A percentile compares a stretch with the other conserved stretches of the same genome.
Evolutionary conservation across 2,113 vertebrate species (phyloP).

Genomic region (Mugil cephalus): DNA sequence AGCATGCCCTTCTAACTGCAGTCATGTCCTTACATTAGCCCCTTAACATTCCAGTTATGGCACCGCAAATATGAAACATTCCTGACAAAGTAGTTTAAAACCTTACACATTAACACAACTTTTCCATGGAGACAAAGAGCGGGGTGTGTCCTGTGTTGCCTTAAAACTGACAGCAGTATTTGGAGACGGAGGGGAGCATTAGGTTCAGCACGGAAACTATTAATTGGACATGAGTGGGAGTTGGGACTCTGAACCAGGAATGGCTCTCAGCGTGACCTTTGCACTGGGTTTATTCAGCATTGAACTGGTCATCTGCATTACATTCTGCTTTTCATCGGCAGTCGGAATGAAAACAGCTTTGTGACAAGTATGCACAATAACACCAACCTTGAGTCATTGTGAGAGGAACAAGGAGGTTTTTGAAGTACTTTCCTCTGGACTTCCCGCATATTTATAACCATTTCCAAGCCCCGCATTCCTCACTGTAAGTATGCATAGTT

Average conservation of each 20-base stretch:
- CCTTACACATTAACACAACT: constrained; percentile 36
- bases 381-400: not conserved
- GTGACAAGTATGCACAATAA: not conserved
- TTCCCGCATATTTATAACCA: not conserved
- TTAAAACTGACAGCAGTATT: constrained; percentile 41
- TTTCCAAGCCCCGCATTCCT: constrained; percentile 19
- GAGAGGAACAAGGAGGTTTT: constrained; percentile 10
- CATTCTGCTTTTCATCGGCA: not conserved
- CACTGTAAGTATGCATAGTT: not conserved
- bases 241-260: constrained; percentile 23
- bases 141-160: constrained; percentile 39
- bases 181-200: constrained; percentile 20
- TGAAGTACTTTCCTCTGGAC: constrained; percentile 9
- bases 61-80: constrained; percentile 11
- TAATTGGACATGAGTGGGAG: constrained; percentile 26
- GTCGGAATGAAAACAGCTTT: not conserved
- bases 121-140: constrained; percentile 31
- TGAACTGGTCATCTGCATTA: constrained; percentile 3
- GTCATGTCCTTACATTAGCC: constrained; percentile 16
- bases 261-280: constrained; percentile 20
- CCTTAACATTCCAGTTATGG: constrained; percentile 20
- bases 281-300: not conserved
- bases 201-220: constrained; percentile 33
- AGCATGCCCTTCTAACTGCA: constrained; percentile 1
- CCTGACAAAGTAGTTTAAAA: constrained; percentile 33